Evolutionary conservation across 2,113 vertebrate genomes (phyloP).

Genomic region (Trochalopteron elliotii): DNA sequence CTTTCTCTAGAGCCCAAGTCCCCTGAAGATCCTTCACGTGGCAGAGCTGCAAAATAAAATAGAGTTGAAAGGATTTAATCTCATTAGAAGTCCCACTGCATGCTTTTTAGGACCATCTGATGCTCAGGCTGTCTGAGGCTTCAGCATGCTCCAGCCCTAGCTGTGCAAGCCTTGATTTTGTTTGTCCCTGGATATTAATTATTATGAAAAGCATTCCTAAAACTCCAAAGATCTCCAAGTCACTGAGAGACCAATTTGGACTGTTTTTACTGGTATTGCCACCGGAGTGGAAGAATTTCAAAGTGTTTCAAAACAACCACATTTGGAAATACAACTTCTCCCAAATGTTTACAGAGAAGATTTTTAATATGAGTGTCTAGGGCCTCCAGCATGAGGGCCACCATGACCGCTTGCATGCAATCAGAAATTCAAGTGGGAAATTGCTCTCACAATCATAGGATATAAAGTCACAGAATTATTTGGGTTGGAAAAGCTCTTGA

Average conservation of each 20-base stretch:
- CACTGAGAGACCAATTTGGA: background rate
- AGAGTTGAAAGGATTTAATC: background rate
- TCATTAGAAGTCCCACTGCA: background rate
- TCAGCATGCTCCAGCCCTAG: background rate
- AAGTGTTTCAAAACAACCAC: background rate
- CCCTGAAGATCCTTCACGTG: background rate
- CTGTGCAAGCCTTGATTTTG: background rate
- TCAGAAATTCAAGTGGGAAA: background rate
- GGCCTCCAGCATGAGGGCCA: background rate
- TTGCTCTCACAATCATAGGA: background rate
- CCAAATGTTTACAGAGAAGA: background rate
- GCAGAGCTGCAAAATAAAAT: background rate
- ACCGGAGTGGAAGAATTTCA: background rate
- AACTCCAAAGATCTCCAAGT: background rate
- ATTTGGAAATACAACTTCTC: background rate
- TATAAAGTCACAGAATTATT: background rate
- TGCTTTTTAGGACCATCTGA: background rate
- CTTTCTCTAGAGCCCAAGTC: background rate
- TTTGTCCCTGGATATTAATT: constrained; percentile 7
- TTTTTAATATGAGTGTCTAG: background rate
- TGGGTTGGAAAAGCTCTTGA: background rate
- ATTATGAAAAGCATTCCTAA: background rate
- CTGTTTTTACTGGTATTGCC: background rate
- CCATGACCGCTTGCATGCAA: fast-evolving
- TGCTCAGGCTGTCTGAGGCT: background rate